Percentiles rank a stretch among this genome's conserved stretches.
Evolutionary conservation across 2,113 vertebrate genomes (phyloP).

Genomic region (Suncus etruscus): DNA sequence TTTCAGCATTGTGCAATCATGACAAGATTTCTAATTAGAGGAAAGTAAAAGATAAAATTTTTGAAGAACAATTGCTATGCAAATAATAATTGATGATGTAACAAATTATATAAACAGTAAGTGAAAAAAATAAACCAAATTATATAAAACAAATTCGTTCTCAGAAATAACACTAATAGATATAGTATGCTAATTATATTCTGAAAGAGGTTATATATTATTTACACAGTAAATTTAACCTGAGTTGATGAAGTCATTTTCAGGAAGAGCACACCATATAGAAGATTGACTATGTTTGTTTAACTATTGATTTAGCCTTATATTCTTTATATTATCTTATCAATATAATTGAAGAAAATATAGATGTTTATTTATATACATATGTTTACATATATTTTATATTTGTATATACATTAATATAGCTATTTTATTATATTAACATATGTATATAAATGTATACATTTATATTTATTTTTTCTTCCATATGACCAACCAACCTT

Average conservation of each 20-base stretch:
- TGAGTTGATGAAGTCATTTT: not conserved
- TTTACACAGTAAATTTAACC: not conserved
- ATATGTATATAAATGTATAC: too few relatives aligned
- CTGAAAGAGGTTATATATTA: not conserved
- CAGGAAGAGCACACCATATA: not conserved
- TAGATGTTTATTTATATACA: not conserved
- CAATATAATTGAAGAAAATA: not conserved
- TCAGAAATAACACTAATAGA: not conserved
- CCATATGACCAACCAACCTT: too few relatives aligned
- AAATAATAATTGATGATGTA: not conserved
- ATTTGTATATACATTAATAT: too few relatives aligned
- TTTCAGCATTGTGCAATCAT: not conserved
- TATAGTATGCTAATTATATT: slow-evolving; percentile 9
- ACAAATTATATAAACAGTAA: not conserved
- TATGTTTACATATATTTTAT: too few relatives aligned
- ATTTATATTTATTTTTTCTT: too few relatives aligned
- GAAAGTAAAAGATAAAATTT: not conserved
- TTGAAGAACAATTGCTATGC: not conserved
- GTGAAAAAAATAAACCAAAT: not conserved
- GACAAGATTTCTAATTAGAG: not conserved
- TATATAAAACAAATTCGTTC: not conserved
- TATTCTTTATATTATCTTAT: not conserved
- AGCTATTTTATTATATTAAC: too few relatives aligned
- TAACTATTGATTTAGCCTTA: not conserved
- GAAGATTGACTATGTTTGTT: not conserved